Evolutionary conservation across 2,888 invertebrate genomes (phyloP), one percentile per base, ranked within the genome.

Genomic region (Trachelus troglodyta): DNA sequence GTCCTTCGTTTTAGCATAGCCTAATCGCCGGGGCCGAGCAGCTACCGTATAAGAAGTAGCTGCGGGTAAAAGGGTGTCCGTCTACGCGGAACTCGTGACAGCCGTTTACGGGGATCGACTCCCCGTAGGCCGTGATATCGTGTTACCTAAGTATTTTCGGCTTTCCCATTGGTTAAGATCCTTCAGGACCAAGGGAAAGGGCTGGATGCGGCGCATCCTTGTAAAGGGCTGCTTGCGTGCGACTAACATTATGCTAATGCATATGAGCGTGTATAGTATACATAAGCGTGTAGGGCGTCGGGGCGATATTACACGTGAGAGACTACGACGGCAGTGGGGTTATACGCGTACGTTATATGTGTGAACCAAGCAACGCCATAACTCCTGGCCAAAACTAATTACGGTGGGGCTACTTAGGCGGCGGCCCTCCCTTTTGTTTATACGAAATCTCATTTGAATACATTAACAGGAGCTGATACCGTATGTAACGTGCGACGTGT

Each of bases 381-480:
- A 89, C 83, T 87, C 85, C 85, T 85, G 82, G 76, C 81, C 83
- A 83, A 87, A 89, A 88, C 87, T 89, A 89, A 89, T 89, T 89
- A 89, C 83, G 80, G 79, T 83, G 80, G 80, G 82, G 84, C 84
- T 85, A 87, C 88, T 88, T 88, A 87, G 85, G 83, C 80, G 83
- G 80, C 83, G 75, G 79, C 80, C 81, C 82, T 82, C 81, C 82
- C 84, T 84, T 87, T 86, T 86, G 86, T 87, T 88, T 86, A 85
- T 86, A 81, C 82, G 79, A 86, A 85, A 86, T 85, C 85, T 85
- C 85, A 84, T 87, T 88, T 88, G 85, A 87, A 88, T 88, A 87
- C 81, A 83, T 85, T 86, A 85, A 80, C 69, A 76, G 77, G 74
- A 74, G 74, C 73, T 78, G 77, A 78, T 78, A 75, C 37, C 71